phyloP scores from a whole-genome alignment of 2,797 vertebrate genomes.

The Coccyzus lansbergi region DNA sequence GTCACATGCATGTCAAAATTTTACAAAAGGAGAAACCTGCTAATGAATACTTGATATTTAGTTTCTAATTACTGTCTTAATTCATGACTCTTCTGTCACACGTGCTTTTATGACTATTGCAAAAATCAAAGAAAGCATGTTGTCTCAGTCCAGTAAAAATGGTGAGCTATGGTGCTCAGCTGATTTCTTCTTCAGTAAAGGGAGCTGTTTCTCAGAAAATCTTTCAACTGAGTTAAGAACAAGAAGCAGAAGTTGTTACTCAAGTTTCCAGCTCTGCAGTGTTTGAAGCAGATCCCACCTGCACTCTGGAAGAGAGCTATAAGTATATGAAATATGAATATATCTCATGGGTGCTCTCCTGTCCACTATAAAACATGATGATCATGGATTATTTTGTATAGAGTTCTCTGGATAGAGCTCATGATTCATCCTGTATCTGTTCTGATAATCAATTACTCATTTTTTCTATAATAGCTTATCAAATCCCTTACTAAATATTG shows the following conservation, averaged over 20 bases:
- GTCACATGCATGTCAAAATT: neutral
- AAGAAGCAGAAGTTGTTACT: neutral
- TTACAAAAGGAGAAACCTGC: neutral
- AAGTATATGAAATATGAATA: neutral
- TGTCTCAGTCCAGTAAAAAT: neutral
- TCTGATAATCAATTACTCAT: neutral
- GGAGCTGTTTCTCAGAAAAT: neutral
- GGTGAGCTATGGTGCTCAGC: neutral
- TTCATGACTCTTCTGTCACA: neutral
- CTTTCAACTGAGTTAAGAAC: neutral
- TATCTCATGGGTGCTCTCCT: neutral
- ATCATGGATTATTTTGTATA: neutral
- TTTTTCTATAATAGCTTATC: neutral
- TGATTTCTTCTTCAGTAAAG: neutral
- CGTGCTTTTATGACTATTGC: neutral
- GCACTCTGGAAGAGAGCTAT: neutral
- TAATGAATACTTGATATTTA: neutral
- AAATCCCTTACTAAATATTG: neutral
- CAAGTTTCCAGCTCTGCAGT: neutral
- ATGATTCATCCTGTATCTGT: neutral
- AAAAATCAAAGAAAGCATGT: neutral
- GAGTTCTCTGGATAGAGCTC: neutral
- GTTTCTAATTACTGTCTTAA: neutral
- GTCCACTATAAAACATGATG: neutral
- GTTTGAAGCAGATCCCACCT: neutral